Conservation (phyloP, 2,888 invertebrate species). For the Chouioia cunea region DNA sequence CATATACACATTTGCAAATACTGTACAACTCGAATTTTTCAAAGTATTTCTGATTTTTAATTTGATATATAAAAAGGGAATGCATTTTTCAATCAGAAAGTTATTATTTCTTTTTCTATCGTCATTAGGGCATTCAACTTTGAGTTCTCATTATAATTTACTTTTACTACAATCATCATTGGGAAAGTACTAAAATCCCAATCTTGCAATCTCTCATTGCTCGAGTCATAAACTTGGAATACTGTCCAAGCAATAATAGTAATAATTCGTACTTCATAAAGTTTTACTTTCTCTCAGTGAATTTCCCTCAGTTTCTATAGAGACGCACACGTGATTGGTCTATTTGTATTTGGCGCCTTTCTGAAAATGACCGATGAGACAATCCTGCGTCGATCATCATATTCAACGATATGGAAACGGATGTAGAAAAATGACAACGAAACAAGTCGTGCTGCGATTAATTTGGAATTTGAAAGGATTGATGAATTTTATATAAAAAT, state of each 20-base stretch:
- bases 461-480: too few species aligned
- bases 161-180: conserved; percentile 36
- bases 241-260: conserved; percentile 21
- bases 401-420: too few species aligned
- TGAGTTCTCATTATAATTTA: conserved; percentile 25
- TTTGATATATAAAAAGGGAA: too few species aligned
- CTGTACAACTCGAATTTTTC: too few species aligned
- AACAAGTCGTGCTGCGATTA: too few species aligned
- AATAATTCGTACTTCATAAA: conserved; percentile 48
- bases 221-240: conserved; percentile 28
- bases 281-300: conserved; percentile 37
- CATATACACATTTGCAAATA: too few species aligned
- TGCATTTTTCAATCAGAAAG: too few species aligned
- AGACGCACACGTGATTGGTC: neutral
- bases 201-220: conserved; percentile 35
- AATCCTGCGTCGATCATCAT: conserved; percentile 15
- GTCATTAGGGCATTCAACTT: conserved; percentile 15
- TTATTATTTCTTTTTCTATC: conserved; percentile 15
- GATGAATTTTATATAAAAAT: too few species aligned
- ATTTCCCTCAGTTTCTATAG: conserved; percentile 21
- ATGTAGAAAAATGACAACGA: too few species aligned
- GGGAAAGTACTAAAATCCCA: conserved; percentile 37
- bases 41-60: too few species aligned
- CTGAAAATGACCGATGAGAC: neutral
- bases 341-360: conserved; percentile 29